Base-by-base conservation (phyloP, 1,140 invertebrate species). In the Lithobius niger region DNA sequence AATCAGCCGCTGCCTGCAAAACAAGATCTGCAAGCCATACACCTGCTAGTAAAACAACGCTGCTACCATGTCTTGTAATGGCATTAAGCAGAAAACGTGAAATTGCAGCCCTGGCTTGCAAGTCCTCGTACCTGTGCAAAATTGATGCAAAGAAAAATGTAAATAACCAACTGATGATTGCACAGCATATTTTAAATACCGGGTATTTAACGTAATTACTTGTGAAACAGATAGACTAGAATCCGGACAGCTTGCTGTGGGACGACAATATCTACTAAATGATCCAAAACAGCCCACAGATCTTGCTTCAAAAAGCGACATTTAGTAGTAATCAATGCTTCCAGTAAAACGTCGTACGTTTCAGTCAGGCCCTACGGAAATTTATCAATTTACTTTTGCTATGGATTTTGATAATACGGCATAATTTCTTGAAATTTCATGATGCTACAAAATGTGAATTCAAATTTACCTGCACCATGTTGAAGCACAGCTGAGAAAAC, bases 381-480 rank as follows among this genome's bases (percentile, higher is more conserved):
- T 10, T 40, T 40, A n/a, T n/a, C n/a, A n/a, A n/a, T n/a, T 40
- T 40, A 40, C 31, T 10, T 40, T 13, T 10, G 10, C 18, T 40
- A 40, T 10, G 18, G 18, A 40, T 18, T 40, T 40, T 10, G 31
- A 40, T 10, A 10, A 10, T 40, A 40, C 18, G 10, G 31, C 18
- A 40, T 40, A 18, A 40, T 40, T 40, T 40, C 31, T 13, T 40
- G 18, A 40, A 40, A 40, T 40, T 40, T 40, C 10, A 18, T 40
- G 10, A 18, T 40, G 10, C 10, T 18, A 10, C 10, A 40, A 40
- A 40, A 13, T 18, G 10, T 10, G 18, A 40, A 40, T 10, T 18
- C 31, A 40, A 47, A 47, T 47, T 47, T 47, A 47, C 44, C 22
- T 47, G 44, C 6, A 47, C 22, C 44, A 47, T 47, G 19, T 47